Percentiles rank a stretch among this genome's conserved stretches.
Conservation (phyloP, 2,797 vertebrate species). For the Cynopterus sphinx region DNA sequence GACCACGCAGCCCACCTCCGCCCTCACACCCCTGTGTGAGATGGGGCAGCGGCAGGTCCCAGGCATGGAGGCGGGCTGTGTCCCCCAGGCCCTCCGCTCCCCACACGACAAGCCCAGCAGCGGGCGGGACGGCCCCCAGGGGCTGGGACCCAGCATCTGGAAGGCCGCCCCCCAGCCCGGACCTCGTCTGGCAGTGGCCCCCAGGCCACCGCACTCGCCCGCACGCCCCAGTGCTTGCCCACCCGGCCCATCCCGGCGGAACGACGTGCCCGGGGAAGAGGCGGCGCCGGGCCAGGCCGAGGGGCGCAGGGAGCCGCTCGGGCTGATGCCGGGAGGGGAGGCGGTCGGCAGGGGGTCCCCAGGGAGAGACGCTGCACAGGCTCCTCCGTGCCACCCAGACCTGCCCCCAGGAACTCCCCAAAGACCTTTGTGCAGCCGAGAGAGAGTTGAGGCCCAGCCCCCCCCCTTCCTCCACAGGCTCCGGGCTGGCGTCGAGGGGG, state of each 20-base stretch:
- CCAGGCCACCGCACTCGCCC: neutral
- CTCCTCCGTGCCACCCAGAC: neutral
- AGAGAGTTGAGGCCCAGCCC: neutral
- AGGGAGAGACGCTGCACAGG: rapidly evolving
- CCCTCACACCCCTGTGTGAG: neutral
- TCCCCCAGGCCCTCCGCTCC: no score
- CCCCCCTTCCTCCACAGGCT: neutral
- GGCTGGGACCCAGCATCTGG: no score
- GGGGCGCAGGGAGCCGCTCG: rapidly evolving
- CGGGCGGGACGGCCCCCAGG: rapidly evolving
- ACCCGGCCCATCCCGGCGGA: neutral
- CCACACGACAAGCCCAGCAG: neutral
- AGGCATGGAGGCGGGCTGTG: no score
- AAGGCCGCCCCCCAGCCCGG: neutral
- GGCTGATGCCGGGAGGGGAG: neutral
- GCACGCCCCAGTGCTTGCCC: rapidly evolving
- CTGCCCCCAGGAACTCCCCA: rapidly evolving
- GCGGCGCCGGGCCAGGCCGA: neutral
- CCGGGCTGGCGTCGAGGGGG: rapidly evolving
- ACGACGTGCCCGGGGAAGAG: neutral
- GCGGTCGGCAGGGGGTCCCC: rapidly evolving
- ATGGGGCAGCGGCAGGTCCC: neutral
- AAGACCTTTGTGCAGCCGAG: neutral
- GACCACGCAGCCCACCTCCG: neutral
- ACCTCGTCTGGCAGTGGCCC: neutral